Evolutionary conservation across 2,888 invertebrate genomes (phyloP).

Genomic region (Catocala sponsa): DNA sequence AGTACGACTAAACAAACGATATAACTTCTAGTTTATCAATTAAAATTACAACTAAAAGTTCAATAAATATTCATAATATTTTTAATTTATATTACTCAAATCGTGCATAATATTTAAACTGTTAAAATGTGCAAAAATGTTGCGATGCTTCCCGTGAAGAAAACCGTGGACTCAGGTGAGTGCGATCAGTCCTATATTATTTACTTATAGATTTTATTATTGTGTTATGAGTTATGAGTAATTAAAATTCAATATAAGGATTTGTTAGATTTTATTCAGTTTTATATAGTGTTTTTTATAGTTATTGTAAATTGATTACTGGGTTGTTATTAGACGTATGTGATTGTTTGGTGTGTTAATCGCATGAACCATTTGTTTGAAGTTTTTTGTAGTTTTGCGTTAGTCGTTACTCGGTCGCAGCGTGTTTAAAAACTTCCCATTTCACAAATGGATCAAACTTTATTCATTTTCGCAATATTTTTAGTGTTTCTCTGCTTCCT

Average conservation of each 20-base stretch:
- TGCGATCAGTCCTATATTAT: slow-evolving; percentile 25
- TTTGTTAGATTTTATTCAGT: not conserved
- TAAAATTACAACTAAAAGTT: slow-evolving; percentile 13
- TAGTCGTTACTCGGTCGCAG: slow-evolving; percentile 24
- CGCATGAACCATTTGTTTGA: slow-evolving; percentile 27
- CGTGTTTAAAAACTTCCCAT: slow-evolving; percentile 20
- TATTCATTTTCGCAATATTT: slow-evolving; percentile 21
- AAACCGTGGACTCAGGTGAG: slow-evolving; percentile 70
- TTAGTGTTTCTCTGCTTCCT: slow-evolving; percentile 26
- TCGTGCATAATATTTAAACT: slow-evolving; percentile 43
- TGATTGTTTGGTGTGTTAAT: slow-evolving; percentile 20
- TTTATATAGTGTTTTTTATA: slow-evolving; percentile 4
- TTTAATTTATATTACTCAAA: slow-evolving; percentile 1
- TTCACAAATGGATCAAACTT: slow-evolving; percentile 30
- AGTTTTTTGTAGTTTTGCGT: slow-evolving; percentile 29
- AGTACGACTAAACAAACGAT: slow-evolving; percentile 32
- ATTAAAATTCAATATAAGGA: not conserved
- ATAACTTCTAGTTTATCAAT: slow-evolving; percentile 26
- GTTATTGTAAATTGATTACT: slow-evolving; percentile 14
- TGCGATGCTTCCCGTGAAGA: slow-evolving; percentile 71
- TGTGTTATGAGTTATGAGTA: not conserved
- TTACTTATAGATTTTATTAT: not conserved
- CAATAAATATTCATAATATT: slow-evolving; percentile 2
- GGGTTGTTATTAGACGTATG: slow-evolving; percentile 22
- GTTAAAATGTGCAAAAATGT: slow-evolving; percentile 76